Base-by-base conservation (phyloP, 2,888 invertebrate species). In the Stenolophus ochropezus region DNA sequence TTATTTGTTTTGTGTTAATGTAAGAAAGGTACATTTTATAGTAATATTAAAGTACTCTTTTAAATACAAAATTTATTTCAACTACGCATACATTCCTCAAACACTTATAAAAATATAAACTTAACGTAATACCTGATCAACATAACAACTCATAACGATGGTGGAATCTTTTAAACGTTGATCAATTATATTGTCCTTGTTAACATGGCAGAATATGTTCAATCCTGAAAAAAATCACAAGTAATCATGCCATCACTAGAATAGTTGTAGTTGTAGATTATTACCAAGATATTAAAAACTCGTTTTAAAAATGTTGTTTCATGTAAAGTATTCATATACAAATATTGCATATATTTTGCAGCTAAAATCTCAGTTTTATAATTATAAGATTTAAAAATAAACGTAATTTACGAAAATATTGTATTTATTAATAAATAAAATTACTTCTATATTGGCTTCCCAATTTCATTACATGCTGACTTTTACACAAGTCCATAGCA, bases 21-120 rank as follows among this genome's bases (percentile, higher is more conserved):
- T 27, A 33, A 69, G 33, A 14, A 69, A 5, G 4, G 33, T 69
- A 69, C 65, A 33, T 69, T 69, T 27, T 65, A 27, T 33, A 18
- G 1, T 69, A 69, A 4, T 3, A 69, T 69, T 69, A 69, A 69
- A 61, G 21, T 25, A 16, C 16, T 69, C 8, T 61, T 61, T 69
- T 69, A 69, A 27, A 25, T 69, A 69, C 33, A 69, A 69, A 69
- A 69, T 69, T 69, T 69, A 69, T 69, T 65, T 20, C 18, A 14
- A 69, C 65, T 69, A 69, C 25, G 25, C 61, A 69, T 69, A 69
- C 65, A 69, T 69, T 69, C 65, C 65, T 69, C 2, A 69, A 27
- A 69, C 47, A 73, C 49, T 73, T 73, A 73, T 73, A 73, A 73
- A 73, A 73, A 73, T 73, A 73, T 47, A 73, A 73, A 73, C 49